Conservation (phyloP, 2,113 vertebrate genomes). For the Monarcha castaneiventris region DNA sequence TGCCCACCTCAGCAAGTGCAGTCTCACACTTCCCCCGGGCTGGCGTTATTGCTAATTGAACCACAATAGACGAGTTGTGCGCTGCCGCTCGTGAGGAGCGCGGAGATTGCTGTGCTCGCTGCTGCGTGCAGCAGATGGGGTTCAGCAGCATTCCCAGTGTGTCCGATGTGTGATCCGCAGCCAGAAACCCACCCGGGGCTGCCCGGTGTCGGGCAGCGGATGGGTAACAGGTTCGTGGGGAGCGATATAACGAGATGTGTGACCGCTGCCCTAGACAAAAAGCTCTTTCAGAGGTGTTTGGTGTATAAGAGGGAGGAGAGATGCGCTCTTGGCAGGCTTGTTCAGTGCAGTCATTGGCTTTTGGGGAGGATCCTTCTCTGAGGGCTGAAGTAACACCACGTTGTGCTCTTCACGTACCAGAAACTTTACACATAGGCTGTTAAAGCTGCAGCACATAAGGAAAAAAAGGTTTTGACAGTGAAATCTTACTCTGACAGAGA, state of each 20-base stretch:
- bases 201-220: background rate
- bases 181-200: background rate
- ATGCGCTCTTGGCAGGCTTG: conserved; percentile 6
- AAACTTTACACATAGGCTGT: conserved; percentile 46
- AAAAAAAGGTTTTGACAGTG: background rate
- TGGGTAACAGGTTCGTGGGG: conserved; percentile 19
- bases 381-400: conserved; percentile 34
- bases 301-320: conserved; percentile 28
- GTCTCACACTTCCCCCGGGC: conserved; percentile 29
- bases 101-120: background rate
- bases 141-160: background rate
- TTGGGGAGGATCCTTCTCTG: conserved; percentile 37
- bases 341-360: conserved; percentile 57
- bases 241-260: background rate
- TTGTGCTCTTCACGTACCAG: conserved; percentile 13
- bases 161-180: background rate
- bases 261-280: conserved; percentile 7
- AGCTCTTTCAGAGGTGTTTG: background rate
- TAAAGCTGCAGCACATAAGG: background rate
- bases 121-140: conserved; percentile 46
- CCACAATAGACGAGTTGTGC: background rate
- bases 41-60: conserved; percentile 60
- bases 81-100: background rate
- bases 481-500: background rate
- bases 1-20: conserved; percentile 41